These are phyloP conservation scores for Bothrops jararaca DNA, from an alignment of 2,113 vertebrate genomes.

Conservation along the genomic window DNA sequence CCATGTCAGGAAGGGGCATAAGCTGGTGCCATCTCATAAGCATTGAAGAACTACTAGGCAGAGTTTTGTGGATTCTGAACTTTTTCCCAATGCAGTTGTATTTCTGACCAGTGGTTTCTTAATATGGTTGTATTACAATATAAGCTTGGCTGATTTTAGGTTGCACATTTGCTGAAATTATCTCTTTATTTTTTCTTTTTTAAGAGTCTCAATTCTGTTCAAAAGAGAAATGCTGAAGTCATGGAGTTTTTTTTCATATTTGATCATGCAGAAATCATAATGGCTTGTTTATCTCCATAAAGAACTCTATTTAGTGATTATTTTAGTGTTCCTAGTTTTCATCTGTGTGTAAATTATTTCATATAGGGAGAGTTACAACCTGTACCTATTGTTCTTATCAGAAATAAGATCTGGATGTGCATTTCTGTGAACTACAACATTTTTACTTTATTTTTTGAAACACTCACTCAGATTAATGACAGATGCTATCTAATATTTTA, in stretches of 20 bases:
- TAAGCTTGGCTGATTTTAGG: constrained; percentile 76
- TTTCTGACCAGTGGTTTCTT: constrained; percentile 79
- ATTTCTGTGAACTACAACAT: constrained; percentile 81
- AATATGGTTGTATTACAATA: constrained; percentile 73
- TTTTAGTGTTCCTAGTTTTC: constrained; percentile 81
- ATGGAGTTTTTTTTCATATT: constrained; percentile 71
- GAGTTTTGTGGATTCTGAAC: constrained; percentile 76
- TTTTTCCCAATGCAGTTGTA: constrained; percentile 72
- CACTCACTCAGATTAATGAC: constrained; percentile 76
- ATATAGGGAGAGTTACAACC: constrained; percentile 78
- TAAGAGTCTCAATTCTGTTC: constrained; percentile 66
- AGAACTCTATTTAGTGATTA: constrained; percentile 89
- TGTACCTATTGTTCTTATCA: constrained; percentile 78
- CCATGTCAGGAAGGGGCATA: background rate
- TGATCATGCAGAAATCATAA: constrained; percentile 72
- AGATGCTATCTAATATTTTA: constrained; percentile 76
- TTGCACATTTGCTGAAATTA: constrained; percentile 68
- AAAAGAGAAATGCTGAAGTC: constrained; percentile 63
- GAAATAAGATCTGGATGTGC: constrained; percentile 78
- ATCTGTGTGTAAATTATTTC: constrained; percentile 90
- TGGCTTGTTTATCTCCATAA: constrained; percentile 83
- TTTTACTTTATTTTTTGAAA: constrained; percentile 82
- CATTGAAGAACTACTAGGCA: constrained; percentile 38
- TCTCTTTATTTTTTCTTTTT: constrained; percentile 58
- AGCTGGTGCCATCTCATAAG: background rate